Evolutionary conservation across 2,888 invertebrate species (phyloP), one percentile per base, ranked within the genome.

Genomic region (Ochropleura plecta): DNA sequence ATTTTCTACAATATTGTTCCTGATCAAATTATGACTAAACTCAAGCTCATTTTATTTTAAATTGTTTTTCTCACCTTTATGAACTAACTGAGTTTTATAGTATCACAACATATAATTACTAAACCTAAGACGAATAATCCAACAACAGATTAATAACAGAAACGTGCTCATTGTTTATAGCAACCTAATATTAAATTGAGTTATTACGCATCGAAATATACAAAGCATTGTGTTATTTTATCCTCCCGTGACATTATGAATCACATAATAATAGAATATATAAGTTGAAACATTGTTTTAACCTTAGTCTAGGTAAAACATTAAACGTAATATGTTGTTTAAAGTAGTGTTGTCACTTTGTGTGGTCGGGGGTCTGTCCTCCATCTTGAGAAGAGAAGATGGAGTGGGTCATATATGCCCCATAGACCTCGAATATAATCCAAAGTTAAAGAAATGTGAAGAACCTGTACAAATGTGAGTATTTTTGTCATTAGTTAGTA

Each of bases 201-300:
- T 30, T 30, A 30, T 30, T 30, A 30, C 30, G 30, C 30, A 30
- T 30, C 30, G 30, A 30, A 30, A 30, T 30, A 30, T 30, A 30
- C 30, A 30, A 30, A 30, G 30, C 30, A 30, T 30, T 30, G 30
- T 30, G 30, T 30, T 2, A 30, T 30, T 8, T 18, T 76, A 55
- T 76, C 76, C 76, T 71, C 46, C 18, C 63, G 9, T n/a, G 30
- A 49, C 44, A 63, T 3, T 3, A 12, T 76, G 55, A 78, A 49
- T 79, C 79, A 68, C 4, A n/a, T 10, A 10, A 46, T 7, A 44
- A 18, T 14, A 1, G 0, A 62, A 69, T 76, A 79, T 20, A 79
- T 57, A 71, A 71, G 20, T 48, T 18, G 4, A 16, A 14, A 10
- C 14, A 20, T 16, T 51, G 10, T 5, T 7, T 12, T 1, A 6